These are phyloP conservation scores for Sander lucioperca DNA, from an alignment of 2,113 vertebrate genomes.

Conservation along the genomic window DNA sequence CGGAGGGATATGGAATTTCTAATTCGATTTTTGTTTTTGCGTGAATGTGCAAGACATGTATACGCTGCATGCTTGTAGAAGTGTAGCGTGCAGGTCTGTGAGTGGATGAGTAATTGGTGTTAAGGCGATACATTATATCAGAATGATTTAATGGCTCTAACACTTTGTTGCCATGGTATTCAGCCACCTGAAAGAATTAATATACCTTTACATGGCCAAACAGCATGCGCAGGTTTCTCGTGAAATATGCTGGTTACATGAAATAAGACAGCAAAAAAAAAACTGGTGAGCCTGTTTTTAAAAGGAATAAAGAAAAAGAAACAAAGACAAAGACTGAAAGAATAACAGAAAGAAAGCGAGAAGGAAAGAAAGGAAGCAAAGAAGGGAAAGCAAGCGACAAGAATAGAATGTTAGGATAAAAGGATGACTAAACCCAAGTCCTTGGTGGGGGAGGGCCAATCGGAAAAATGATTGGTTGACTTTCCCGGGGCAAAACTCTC, in stretches of 20 bases:
- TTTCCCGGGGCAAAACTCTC: conserved; percentile 83
- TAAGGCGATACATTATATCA: conserved; percentile 42
- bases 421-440: conserved; percentile 82
- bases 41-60: neutral
- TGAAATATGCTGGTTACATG: conserved; percentile 22
- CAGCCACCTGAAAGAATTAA: conserved; percentile 46
- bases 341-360: conserved; percentile 10
- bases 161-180: conserved; percentile 56
- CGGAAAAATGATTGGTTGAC: conserved; percentile 85
- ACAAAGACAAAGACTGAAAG: conserved; percentile 7
- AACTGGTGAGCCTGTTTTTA: conserved; percentile 36
- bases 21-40: conserved; percentile 38
- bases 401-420: conserved; percentile 75
- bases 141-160: conserved; percentile 56
- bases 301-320: conserved; percentile 24
- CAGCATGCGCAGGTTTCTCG: neutral
- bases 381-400: conserved; percentile 53
- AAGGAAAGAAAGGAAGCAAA: conserved; percentile 34
- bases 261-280: conserved; percentile 1
- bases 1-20: conserved; percentile 41
- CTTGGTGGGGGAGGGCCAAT: conserved; percentile 79
- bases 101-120: conserved; percentile 18
- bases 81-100: conserved; percentile 12
- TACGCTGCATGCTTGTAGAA: conserved; percentile 32
- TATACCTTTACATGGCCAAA: conserved; percentile 43